phyloP scores from a whole-genome alignment of 2,888 invertebrate genomes.

The Acrobasis repandana region DNA sequence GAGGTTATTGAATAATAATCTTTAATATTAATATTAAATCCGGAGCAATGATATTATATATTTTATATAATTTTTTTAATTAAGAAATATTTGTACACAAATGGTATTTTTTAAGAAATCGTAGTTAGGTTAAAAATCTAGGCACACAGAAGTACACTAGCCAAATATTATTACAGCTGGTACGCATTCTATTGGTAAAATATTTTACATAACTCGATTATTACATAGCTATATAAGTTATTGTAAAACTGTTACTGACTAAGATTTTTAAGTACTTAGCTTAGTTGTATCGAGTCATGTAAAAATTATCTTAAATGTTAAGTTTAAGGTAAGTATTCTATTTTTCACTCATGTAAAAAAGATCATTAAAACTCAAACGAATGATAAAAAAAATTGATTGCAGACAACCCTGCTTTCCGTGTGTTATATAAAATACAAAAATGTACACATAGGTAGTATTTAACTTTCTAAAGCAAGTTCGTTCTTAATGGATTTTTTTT shows the following conservation, averaged over 20 bases:
- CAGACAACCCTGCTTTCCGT: slow-evolving; percentile 56
- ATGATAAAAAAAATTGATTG: slow-evolving; percentile 28
- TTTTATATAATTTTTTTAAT: background rate
- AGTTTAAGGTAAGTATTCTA: background rate
- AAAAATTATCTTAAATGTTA: background rate
- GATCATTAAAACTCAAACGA: background rate
- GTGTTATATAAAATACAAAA: slow-evolving; percentile 24
- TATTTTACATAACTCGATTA: background rate
- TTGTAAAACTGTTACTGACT: background rate
- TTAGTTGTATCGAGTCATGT: background rate
- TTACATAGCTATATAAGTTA: background rate
- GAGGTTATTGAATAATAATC: background rate
- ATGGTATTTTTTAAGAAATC: background rate
- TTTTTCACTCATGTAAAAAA: background rate
- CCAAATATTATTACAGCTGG: background rate
- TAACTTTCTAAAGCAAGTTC: background rate
- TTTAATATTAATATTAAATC: background rate
- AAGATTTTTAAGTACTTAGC: background rate
- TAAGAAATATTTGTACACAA: background rate
- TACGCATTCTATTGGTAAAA: background rate
- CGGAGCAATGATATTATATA: background rate
- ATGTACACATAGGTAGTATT: slow-evolving; percentile 21
- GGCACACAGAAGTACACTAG: slow-evolving; percentile 3
- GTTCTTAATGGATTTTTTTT: too few species aligned
- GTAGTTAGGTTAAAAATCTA: slow-evolving; percentile 5